phyloP scores from a whole-genome alignment of 2,113 vertebrate species.

The Hucho hucho region DNA sequence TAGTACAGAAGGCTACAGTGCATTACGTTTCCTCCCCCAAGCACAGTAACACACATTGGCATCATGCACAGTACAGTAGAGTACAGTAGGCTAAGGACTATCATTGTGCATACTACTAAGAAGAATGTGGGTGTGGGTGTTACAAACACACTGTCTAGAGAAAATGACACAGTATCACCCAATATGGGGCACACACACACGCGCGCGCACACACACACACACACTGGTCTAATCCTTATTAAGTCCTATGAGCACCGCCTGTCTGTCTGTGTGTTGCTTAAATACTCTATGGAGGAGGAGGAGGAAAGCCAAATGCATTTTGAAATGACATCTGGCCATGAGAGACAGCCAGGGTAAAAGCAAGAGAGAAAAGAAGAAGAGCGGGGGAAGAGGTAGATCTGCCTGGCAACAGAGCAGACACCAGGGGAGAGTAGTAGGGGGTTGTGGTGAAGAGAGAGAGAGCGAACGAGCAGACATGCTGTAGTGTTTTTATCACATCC shows the following conservation, averaged over 20 bases:
- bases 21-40: constrained; percentile 7
- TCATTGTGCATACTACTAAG: neutral
- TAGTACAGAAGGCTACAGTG: constrained; percentile 19
- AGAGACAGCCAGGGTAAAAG: constrained; percentile 41
- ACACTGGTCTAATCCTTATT: constrained; percentile 11
- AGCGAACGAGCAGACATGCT: neutral
- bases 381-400: constrained; percentile 47
- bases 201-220: constrained; percentile 5
- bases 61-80: constrained; percentile 53
- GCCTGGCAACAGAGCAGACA: constrained; percentile 71
- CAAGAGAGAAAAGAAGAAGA: neutral
- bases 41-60: constrained; percentile 43
- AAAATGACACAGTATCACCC: neutral
- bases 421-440: constrained; percentile 28
- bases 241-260: constrained; percentile 8
- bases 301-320: neutral
- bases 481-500: constrained; percentile 29
- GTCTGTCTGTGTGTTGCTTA: constrained; percentile 13
- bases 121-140: no score
- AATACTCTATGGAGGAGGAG: constrained; percentile 11
- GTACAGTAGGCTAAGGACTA: constrained; percentile 28
- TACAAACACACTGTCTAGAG: no score
- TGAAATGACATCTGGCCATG: constrained; percentile 16
- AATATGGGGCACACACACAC: neutral
- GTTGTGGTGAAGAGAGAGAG: neutral